Evolutionary conservation across 2,113 vertebrate species (phyloP).

Genomic region (Tragelaphus imberbis): DNA sequence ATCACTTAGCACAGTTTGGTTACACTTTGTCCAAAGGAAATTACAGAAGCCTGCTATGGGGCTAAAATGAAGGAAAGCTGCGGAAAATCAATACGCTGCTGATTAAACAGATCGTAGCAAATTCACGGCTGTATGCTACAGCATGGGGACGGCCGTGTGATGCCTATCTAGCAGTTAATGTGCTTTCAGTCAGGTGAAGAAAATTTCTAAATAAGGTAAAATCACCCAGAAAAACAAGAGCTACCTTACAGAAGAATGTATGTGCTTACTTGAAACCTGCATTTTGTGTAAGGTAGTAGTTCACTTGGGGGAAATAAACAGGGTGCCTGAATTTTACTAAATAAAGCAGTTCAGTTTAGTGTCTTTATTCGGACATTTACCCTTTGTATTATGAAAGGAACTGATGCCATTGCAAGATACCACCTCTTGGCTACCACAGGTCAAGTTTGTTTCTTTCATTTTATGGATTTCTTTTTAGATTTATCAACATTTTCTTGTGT

Average conservation of each 20-base stretch:
- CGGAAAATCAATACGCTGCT: slow-evolving; percentile 91
- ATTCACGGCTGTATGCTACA: slow-evolving; percentile 90
- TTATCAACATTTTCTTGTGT: slow-evolving; percentile 59
- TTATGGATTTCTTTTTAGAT: slow-evolving; percentile 60
- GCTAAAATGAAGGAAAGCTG: slow-evolving; percentile 89
- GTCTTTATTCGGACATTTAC: slow-evolving; percentile 54
- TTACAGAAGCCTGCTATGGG: slow-evolving; percentile 88
- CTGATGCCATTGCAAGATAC: slow-evolving; percentile 56
- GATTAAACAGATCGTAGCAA: slow-evolving; percentile 95
- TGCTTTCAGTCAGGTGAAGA: slow-evolving; percentile 81
- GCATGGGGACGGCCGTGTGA: slow-evolving; percentile 88
- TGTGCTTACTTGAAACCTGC: slow-evolving; percentile 60
- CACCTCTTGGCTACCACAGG: slow-evolving; percentile 60
- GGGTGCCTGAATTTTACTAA: slow-evolving; percentile 52
- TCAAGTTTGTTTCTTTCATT: slow-evolving; percentile 52
- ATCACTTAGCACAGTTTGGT: slow-evolving; percentile 91
- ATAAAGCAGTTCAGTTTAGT: slow-evolving; percentile 47
- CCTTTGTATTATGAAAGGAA: slow-evolving; percentile 67
- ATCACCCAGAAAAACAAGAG: slow-evolving; percentile 76
- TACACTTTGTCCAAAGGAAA: slow-evolving; percentile 88
- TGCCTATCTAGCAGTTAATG: slow-evolving; percentile 85
- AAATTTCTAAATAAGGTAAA: slow-evolving; percentile 80
- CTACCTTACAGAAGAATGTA: slow-evolving; percentile 62
- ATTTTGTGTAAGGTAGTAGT: slow-evolving; percentile 56
- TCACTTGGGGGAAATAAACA: slow-evolving; percentile 44